Percentiles rank a stretch among this genome's conserved stretches.
Evolutionary conservation across 2,888 invertebrate species (phyloP).

Genomic region (Drosophila gaucha): DNA sequence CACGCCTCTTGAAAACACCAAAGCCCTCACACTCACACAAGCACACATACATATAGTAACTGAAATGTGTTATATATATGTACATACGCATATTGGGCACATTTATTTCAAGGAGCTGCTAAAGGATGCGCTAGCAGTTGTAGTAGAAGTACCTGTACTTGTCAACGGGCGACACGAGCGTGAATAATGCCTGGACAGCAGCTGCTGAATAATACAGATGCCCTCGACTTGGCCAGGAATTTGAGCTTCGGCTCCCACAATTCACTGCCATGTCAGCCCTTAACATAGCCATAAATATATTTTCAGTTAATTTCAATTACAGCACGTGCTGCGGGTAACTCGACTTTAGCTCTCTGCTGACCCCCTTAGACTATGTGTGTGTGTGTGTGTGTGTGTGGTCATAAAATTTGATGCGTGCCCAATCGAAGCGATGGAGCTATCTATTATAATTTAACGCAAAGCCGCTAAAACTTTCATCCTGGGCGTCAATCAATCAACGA

Average conservation of each 20-base stretch:
- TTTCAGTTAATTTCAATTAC: constrained; percentile 73
- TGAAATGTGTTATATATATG: constrained; percentile 35
- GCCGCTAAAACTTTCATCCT: constrained; percentile 74
- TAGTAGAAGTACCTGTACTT: constrained; percentile 27
- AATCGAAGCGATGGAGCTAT: constrained; percentile 57
- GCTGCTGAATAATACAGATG: constrained; percentile 61
- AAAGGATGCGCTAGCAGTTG: constrained; percentile 18
- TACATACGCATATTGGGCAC: constrained; percentile 19
- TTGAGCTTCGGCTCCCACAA: constrained; percentile 14
- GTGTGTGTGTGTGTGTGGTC: constrained; percentile 46
- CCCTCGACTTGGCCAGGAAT: constrained; percentile 3
- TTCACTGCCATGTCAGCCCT: constrained; percentile 53
- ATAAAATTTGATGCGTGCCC: constrained; percentile 75
- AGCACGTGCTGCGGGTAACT: constrained; percentile 56
- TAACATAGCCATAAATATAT: constrained; percentile 69
- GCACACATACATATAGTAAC: constrained; percentile 5
- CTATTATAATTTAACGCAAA: constrained; percentile 74
- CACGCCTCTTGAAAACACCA: constrained; percentile 22
- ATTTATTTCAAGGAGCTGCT: constrained; percentile 29
- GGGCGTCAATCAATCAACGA: constrained; percentile 75
- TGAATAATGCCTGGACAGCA: constrained; percentile 62
- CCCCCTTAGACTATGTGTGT: not conserved
- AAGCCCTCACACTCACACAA: not conserved
- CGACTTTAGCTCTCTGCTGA: not conserved
- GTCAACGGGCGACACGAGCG: constrained; percentile 31